A percentile compares a stretch with the other conserved stretches of the same genome.
Conservation (phyloP, 2,113 vertebrate species). For the Hoplias malabaricus region DNA sequence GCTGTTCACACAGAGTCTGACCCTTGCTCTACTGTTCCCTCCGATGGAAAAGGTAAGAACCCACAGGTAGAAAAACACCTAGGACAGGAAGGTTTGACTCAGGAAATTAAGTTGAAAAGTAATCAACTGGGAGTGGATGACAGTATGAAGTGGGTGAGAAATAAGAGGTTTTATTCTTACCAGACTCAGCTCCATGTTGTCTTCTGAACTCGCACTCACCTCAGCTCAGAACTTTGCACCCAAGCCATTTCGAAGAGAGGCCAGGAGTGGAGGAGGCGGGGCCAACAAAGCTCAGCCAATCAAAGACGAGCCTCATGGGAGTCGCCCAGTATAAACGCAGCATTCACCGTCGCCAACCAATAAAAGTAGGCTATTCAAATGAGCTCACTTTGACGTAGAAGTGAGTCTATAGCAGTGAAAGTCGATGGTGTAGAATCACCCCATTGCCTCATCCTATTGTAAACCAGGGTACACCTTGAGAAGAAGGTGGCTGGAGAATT, state of each 20-base stretch:
- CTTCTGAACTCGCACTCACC: constrained; percentile 31
- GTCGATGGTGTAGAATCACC: constrained; percentile 25
- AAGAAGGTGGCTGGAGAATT: too few species aligned
- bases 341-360: background rate
- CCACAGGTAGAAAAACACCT: too few species aligned
- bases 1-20: background rate
- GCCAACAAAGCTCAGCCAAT: constrained; percentile 13
- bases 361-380: background rate
- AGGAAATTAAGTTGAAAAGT: background rate
- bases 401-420: background rate
- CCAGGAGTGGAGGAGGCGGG: background rate
- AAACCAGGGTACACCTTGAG: too few species aligned
- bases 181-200: constrained; percentile 61
- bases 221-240: constrained; percentile 38
- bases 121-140: background rate
- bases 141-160: background rate
- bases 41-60: too few species aligned
- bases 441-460: constrained; percentile 20
- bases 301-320: background rate
- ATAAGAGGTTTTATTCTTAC: constrained; percentile 53
- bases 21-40: constrained; percentile 3
- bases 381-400: background rate
- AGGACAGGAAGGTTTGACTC: background rate
- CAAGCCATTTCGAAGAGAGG: background rate
- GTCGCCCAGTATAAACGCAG: background rate